These are phyloP conservation scores for Congeria kusceri DNA, from an alignment of 2,888 invertebrate genomes.

Conservation along the genomic window DNA sequence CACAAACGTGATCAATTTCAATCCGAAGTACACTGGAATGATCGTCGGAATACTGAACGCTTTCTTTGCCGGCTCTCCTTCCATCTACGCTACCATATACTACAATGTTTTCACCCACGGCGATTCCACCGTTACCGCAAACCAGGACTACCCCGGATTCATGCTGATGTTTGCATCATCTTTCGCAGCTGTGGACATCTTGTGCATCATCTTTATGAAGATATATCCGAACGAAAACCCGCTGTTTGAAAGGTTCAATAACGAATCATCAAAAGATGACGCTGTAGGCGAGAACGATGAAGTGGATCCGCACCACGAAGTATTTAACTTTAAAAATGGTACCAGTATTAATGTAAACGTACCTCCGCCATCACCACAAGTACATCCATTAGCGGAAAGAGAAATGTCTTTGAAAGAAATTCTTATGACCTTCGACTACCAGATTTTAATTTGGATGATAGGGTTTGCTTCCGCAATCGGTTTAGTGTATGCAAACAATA, in stretches of 20 bases:
- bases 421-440: constrained; percentile 54
- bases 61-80: constrained; percentile 71
- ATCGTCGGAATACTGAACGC: constrained; percentile 70
- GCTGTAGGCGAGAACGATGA: not conserved
- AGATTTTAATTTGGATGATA: constrained; percentile 61
- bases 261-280: not conserved
- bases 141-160: constrained; percentile 64
- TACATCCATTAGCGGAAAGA: constrained; percentile 8
- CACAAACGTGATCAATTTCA: constrained; percentile 71
- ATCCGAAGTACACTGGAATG: constrained; percentile 63
- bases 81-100: constrained; percentile 65
- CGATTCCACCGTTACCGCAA: constrained; percentile 24
- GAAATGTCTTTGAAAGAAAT: constrained; percentile 50
- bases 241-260: constrained; percentile 16
- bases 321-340: constrained; percentile 28
- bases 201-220: constrained; percentile 64
- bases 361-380: not conserved
- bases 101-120: constrained; percentile 59
- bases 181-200: constrained; percentile 57
- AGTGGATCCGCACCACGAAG: constrained; percentile 2
- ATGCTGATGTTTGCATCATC: constrained; percentile 66
- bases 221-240: constrained; percentile 28
- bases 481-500: constrained; percentile 62
- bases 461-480: constrained; percentile 65
- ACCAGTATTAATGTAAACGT: not conserved